Evolutionary conservation across 2,797 vertebrate species (phyloP).

Genomic region (Molossus alvarezi): DNA sequence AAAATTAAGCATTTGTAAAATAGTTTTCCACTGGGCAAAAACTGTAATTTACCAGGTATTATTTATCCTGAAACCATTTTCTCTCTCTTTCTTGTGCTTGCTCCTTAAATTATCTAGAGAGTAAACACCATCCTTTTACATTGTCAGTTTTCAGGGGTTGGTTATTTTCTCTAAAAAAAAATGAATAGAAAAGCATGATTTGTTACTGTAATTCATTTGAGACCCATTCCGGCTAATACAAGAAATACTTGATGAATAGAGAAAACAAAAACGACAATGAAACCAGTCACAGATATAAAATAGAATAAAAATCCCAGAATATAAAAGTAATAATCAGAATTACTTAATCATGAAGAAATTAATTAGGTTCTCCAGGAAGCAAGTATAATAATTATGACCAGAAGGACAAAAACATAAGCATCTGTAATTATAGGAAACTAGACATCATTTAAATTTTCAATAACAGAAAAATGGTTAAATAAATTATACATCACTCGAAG

Average conservation of each 20-base stretch:
- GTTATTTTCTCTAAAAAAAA: constrained; percentile 41
- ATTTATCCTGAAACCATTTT: constrained; percentile 3
- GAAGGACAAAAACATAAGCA: constrained; percentile 51
- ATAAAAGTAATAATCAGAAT: constrained; percentile 68
- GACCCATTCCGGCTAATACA: constrained; percentile 35
- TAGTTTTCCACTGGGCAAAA: background rate
- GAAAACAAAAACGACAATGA: constrained; percentile 65
- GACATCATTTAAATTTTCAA: constrained; percentile 64
- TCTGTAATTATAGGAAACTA: constrained; percentile 72
- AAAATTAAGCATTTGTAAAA: constrained; percentile 67
- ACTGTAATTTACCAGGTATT: background rate
- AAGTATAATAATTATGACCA: constrained; percentile 70
- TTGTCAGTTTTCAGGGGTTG: background rate
- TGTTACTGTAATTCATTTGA: constrained; percentile 52
- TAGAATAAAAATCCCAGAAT: constrained; percentile 57
- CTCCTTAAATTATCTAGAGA: constrained; percentile 16
- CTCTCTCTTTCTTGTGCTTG: background rate
- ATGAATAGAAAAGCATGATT: background rate
- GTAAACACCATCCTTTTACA: constrained; percentile 52
- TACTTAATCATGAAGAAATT: constrained; percentile 76
- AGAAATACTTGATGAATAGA: constrained; percentile 60
- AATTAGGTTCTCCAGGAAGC: constrained; percentile 74
- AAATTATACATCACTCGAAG: constrained; percentile 35
- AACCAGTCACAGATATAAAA: constrained; percentile 56
- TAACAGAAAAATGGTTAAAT: constrained; percentile 63